phyloP scores from a whole-genome alignment of 2,888 invertebrate species.

The Caenorhabditis drosophilae region DNA sequence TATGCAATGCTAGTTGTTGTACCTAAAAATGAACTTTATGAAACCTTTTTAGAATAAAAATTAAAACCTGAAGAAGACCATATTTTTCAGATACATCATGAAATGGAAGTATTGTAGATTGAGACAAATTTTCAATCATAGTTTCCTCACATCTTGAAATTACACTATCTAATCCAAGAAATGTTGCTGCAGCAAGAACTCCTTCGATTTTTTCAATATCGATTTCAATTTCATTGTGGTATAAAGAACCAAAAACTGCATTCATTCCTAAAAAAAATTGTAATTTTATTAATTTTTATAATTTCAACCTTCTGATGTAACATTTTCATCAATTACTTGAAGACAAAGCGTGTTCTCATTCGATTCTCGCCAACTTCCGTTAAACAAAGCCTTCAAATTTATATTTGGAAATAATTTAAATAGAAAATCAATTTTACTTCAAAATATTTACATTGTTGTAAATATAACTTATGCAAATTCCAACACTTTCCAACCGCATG shows the following conservation, averaged over 20 bases:
- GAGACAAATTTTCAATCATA: slow-evolving; percentile 40
- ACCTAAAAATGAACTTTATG: too few relatives aligned
- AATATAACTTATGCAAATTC: slow-evolving; percentile 81
- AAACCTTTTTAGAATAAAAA: too few relatives aligned
- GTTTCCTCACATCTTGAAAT: slow-evolving; percentile 48
- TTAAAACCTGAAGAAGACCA: slow-evolving; percentile 26
- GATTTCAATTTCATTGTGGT: slow-evolving; percentile 60
- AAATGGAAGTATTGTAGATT: slow-evolving; percentile 38
- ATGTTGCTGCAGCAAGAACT: slow-evolving; percentile 53
- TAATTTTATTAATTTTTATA: background rate
- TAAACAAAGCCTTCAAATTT: slow-evolving; percentile 34
- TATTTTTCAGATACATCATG: slow-evolving; percentile 43
- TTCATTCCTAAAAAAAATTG: slow-evolving; percentile 46
- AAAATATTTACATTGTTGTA: slow-evolving; percentile 75
- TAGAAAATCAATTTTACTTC: too few relatives aligned
- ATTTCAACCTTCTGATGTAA: slow-evolving; percentile 46
- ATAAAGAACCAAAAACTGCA: slow-evolving; percentile 57
- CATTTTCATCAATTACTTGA: slow-evolving; percentile 50
- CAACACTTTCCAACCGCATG: slow-evolving; percentile 78
- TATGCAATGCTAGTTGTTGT: slow-evolving; percentile 5
- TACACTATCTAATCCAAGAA: slow-evolving; percentile 53
- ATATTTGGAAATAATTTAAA: too few relatives aligned
- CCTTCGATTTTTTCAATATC: slow-evolving; percentile 49
- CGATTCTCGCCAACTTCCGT: slow-evolving; percentile 55
- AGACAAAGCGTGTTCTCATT: slow-evolving; percentile 30